Percentiles rank a stretch among this genome's conserved stretches.
These are phyloP conservation scores for Nymphalis polychloros DNA, from an alignment of 2,888 invertebrate genomes.

Conservation along the genomic window DNA sequence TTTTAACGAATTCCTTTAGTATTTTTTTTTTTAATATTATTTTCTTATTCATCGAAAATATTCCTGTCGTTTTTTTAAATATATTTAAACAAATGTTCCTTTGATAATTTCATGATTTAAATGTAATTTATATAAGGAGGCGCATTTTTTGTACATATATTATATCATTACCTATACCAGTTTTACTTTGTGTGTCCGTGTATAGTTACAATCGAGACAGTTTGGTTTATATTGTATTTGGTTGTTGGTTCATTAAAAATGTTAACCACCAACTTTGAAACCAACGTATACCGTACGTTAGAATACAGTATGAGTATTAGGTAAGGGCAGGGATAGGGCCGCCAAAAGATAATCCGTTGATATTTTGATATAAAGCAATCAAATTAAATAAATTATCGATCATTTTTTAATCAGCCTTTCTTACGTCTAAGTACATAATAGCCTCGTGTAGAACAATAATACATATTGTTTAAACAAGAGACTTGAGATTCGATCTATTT, in stretches of 20 bases:
- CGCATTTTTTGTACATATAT: slow-evolving; percentile 2
- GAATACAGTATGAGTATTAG: too few species aligned
- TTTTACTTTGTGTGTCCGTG: neutral
- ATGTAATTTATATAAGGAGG: neutral
- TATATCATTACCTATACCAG: neutral
- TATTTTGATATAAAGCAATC: too few species aligned
- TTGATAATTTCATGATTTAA: slow-evolving; percentile 17
- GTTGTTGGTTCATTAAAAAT: slow-evolving; percentile 31
- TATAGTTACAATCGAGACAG: slow-evolving; percentile 1
- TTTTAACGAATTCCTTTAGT: neutral
- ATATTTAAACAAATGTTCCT: slow-evolving; percentile 19
- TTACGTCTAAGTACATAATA: too few species aligned
- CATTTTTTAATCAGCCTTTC: too few species aligned
- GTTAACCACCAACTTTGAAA: slow-evolving; percentile 19
- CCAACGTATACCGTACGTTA: neutral
- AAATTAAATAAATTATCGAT: too few species aligned
- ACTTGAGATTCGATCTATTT: too few species aligned
- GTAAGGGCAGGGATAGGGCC: too few species aligned
- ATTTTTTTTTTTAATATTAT: too few species aligned
- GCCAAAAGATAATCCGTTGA: too few species aligned
- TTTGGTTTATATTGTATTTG: neutral
- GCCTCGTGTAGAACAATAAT: too few species aligned
- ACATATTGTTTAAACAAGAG: too few species aligned
- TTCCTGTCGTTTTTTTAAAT: neutral
- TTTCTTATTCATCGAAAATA: neutral